Evolutionary conservation across 2,797 vertebrate genomes (phyloP).

Genomic region (Serranus cabrilla): DNA sequence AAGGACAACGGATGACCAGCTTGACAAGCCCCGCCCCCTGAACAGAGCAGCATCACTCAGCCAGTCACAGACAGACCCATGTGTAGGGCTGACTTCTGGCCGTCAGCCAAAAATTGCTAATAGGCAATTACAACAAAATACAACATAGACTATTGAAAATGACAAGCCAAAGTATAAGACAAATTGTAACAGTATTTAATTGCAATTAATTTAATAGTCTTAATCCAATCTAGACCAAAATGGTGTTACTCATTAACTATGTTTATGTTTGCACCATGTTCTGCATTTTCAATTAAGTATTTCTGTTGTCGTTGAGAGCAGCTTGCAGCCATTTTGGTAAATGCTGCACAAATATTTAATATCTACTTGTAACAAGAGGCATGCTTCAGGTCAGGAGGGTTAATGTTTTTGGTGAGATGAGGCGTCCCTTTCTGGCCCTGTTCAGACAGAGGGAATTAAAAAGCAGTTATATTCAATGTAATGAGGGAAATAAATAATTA

Average conservation of each 20-base stretch:
- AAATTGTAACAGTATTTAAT: too few relatives aligned
- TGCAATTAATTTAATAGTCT: too few relatives aligned
- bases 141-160: too few relatives aligned
- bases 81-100: too few relatives aligned
- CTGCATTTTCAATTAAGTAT: not conserved
- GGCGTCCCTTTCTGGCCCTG: not conserved
- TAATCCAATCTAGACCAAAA: not conserved
- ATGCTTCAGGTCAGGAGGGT: not conserved
- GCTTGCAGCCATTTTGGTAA: not conserved
- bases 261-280: not conserved
- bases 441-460: conserved; percentile 27
- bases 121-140: too few relatives aligned
- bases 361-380: not conserved
- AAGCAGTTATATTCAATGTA: conserved; percentile 28
- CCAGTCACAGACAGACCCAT: too few relatives aligned
- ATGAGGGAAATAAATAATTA: conserved; percentile 27
- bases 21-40: too few relatives aligned
- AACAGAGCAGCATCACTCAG: too few relatives aligned
- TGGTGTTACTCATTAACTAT: not conserved
- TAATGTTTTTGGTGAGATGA: conserved; percentile 26
- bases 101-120: too few relatives aligned
- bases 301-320: not conserved
- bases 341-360: not conserved
- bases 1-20: too few relatives aligned
- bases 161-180: too few relatives aligned